Conservation (phyloP, 1,140 invertebrate genomes). For the Papilio xuthus region DNA sequence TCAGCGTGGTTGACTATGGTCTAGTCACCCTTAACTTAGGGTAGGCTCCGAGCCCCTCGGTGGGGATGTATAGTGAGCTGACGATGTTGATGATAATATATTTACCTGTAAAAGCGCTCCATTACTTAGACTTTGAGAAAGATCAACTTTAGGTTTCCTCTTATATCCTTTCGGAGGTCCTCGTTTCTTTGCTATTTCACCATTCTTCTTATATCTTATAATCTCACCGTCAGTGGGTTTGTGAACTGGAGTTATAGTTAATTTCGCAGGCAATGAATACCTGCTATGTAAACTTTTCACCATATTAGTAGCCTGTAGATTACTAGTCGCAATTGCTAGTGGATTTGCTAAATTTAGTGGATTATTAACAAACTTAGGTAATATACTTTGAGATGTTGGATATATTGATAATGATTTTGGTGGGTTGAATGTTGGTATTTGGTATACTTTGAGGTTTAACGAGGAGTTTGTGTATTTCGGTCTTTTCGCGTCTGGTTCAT, state of each 20-base stretch:
- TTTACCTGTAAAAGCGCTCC: slow-evolving; percentile 62
- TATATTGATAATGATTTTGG: slow-evolving; percentile 65
- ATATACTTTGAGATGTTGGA: slow-evolving; percentile 49
- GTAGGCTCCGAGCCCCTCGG: too few species aligned
- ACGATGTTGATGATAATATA: too few species aligned
- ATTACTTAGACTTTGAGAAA: slow-evolving; percentile 66
- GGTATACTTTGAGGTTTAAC: slow-evolving; percentile 70
- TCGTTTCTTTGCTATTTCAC: slow-evolving; percentile 72
- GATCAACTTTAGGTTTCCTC: slow-evolving; percentile 65
- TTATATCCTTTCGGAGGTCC: slow-evolving; percentile 75
- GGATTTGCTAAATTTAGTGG: slow-evolving; percentile 74
- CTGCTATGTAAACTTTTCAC: slow-evolving; percentile 63
- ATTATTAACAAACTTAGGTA: slow-evolving; percentile 76
- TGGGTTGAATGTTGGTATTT: slow-evolving; percentile 69
- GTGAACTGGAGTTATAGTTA: slow-evolving; percentile 68
- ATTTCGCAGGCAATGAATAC: slow-evolving; percentile 69
- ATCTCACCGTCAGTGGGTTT: slow-evolving; percentile 59
- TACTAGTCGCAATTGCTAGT: slow-evolving; percentile 55
- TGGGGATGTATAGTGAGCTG: too few species aligned
- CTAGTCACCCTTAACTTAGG: too few species aligned
- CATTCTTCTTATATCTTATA: slow-evolving; percentile 74
- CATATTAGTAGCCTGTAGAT: slow-evolving; percentile 55
- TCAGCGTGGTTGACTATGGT: too few species aligned
- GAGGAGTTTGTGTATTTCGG: slow-evolving; percentile 59
- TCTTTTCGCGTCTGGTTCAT: slow-evolving; percentile 66